Conservation (phyloP, 2,888 invertebrate genomes). For the Bedellia somnulentella region DNA sequence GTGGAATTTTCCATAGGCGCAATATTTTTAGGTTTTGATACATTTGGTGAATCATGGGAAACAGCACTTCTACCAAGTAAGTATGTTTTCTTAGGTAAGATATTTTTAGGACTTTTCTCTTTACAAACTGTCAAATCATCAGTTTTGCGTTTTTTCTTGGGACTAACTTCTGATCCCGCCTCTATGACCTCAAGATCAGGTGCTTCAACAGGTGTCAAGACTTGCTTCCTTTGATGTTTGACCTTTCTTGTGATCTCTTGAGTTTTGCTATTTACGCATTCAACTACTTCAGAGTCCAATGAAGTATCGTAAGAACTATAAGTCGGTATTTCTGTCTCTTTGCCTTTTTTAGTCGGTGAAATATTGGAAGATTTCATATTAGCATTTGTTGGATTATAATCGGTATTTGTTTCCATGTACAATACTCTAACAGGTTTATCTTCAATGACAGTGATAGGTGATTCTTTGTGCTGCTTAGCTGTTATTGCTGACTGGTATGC, state of each 20-base stretch:
- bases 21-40: constrained; percentile 16
- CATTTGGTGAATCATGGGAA: constrained; percentile 15
- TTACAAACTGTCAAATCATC: constrained; percentile 19
- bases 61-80: constrained; percentile 26
- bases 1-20: constrained; percentile 8
- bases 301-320: constrained; percentile 24
- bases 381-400: constrained; percentile 24
- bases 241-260: constrained; percentile 26
- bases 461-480: constrained; percentile 34
- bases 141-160: constrained; percentile 37
- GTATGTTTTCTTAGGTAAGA: constrained; percentile 44
- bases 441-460: constrained; percentile 41
- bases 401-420: constrained; percentile 30
- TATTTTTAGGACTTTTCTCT: constrained; percentile 27
- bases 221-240: constrained; percentile 53
- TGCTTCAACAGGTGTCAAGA: constrained; percentile 43
- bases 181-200: constrained; percentile 49
- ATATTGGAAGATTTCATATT: constrained; percentile 40
- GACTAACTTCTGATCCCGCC: constrained; percentile 32
- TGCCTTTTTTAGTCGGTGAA: constrained; percentile 26
- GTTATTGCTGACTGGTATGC: constrained; percentile 43
- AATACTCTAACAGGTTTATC: constrained; percentile 51
- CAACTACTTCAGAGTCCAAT: constrained; percentile 29
- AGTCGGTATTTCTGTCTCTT: constrained; percentile 14
- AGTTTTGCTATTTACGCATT: constrained; percentile 19